phyloP scores from a whole-genome alignment of 2,888 invertebrate genomes.

The Drosophila acutilabella region DNA sequence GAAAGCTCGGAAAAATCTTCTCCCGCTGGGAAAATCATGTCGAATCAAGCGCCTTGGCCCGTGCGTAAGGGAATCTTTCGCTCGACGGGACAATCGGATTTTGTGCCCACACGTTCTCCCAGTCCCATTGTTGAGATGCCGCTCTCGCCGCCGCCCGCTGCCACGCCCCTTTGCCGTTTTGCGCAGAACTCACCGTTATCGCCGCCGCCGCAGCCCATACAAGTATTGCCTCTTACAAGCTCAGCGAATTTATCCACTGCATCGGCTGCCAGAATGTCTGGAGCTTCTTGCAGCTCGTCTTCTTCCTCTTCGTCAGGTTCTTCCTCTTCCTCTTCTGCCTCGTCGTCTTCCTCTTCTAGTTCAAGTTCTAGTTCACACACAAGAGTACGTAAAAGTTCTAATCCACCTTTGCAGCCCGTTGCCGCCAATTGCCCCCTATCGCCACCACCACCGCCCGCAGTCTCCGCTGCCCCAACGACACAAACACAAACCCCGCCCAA shows the following conservation, averaged over 20 bases:
- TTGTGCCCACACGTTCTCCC: slow-evolving; percentile 83
- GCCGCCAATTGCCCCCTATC: slow-evolving; percentile 51
- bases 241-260: slow-evolving; percentile 56
- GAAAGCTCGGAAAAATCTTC: background rate
- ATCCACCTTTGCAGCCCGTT: slow-evolving; percentile 75
- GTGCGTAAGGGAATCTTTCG: slow-evolving; percentile 88
- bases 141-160: slow-evolving; percentile 80
- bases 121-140: slow-evolving; percentile 85
- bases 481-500: slow-evolving; percentile 30
- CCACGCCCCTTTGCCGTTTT: slow-evolving; percentile 66
- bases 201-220: slow-evolving; percentile 82
- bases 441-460: slow-evolving; percentile 55
- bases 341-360: slow-evolving; percentile 71
- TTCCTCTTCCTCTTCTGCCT: slow-evolving; percentile 58
- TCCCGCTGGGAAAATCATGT: slow-evolving; percentile 66
- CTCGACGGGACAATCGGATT: slow-evolving; percentile 85
- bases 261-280: slow-evolving; percentile 62
- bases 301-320: slow-evolving; percentile 47
- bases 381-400: slow-evolving; percentile 82
- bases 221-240: slow-evolving; percentile 75
- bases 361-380: slow-evolving; percentile 71
- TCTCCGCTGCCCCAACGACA: slow-evolving; percentile 41
- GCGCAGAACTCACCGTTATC: slow-evolving; percentile 72
- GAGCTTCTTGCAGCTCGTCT: slow-evolving; percentile 44
- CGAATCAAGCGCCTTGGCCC: slow-evolving; percentile 89